Base-by-base conservation (phyloP, 2,797 vertebrate genomes). In the Chelmon rostratus region DNA sequence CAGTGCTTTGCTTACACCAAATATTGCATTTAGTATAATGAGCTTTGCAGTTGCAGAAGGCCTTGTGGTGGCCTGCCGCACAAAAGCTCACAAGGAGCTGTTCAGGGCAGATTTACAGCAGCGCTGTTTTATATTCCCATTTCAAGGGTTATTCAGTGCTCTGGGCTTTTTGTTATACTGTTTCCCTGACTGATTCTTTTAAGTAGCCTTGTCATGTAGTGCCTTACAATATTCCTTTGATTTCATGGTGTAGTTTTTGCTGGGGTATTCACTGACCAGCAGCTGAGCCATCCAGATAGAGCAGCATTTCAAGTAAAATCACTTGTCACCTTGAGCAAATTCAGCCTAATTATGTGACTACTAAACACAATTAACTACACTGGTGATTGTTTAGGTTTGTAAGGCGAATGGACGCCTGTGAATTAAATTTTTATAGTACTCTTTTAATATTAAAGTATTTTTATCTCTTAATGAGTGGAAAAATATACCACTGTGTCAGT, bases 21-120 rank as follows among this genome's bases (percentile, higher is more conserved):
- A 54, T 74, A 35, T 23, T 77, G 13, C 21, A 77, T 74, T 65
- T 18, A 49, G 28, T 56, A 31, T 42, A 18, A 61, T 53, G 21
- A 71, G 15, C 7, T 31, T 53, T 58, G 31, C 68, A 67, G 54
- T 33, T 54, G 64, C 61, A 33, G 50, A 8, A 21, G 33, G 25
- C 33, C 18, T 53, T n/a, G 37, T 37, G n/a, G 3, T 21, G 18
- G 31, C 49, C 38, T 69, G 13, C n/a, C 35, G 46, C 40, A 67
- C 42, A 53, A 33, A 58, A 38, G 37, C 49, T 62, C 44, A 33
- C 40, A 66, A 68, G 25, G 42, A 2, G 31, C 16, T 9, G 19
- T 16, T 33, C 16, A 47, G 49, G 11, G 40, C 21, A 61, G 46
- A 72, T 65, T 61, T 56, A 47, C 47, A 57, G 38, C 10, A 35